Percentiles rank a stretch among this genome's conserved stretches.
Evolutionary conservation across 2,113 vertebrate species (phyloP).

Genomic region (Anhinga rufa): DNA sequence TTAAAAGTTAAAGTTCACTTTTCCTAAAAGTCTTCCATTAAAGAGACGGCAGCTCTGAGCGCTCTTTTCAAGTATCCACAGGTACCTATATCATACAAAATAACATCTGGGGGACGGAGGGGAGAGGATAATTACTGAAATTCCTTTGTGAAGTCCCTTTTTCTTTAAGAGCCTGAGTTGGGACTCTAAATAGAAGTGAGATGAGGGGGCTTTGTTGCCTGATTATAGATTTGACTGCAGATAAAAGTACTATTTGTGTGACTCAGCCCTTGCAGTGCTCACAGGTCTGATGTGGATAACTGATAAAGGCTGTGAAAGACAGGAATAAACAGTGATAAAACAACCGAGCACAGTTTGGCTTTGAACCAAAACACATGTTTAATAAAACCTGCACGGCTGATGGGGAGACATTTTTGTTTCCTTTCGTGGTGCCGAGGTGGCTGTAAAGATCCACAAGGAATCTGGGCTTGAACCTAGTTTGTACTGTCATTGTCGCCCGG

Average conservation of each 20-base stretch:
- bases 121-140: constrained; percentile 39
- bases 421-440: not conserved
- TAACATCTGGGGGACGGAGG: constrained; percentile 28
- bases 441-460: not conserved
- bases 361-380: constrained; percentile 15
- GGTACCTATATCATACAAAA: constrained; percentile 13
- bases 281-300: constrained; percentile 34
- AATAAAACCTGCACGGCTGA: not conserved
- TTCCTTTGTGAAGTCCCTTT: constrained; percentile 36
- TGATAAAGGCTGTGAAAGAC: constrained; percentile 52
- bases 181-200: not conserved
- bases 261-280: not conserved
- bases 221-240: constrained; percentile 17
- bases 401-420: not conserved
- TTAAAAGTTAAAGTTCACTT: constrained; percentile 55
- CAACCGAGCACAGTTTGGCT: not conserved
- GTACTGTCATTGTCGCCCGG: accelerated
- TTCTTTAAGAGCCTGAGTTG: not conserved
- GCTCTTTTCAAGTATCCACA: not conserved
- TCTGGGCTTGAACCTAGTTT: not conserved
- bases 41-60: not conserved
- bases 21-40: constrained; percentile 38
- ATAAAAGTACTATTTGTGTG: constrained; percentile 47
- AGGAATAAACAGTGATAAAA: constrained; percentile 55
- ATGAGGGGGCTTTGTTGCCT: constrained; percentile 5